Evolutionary conservation across 2,113 vertebrate genomes (phyloP), one percentile per base, ranked within the genome.

Genomic region (Vidua macroura): DNA sequence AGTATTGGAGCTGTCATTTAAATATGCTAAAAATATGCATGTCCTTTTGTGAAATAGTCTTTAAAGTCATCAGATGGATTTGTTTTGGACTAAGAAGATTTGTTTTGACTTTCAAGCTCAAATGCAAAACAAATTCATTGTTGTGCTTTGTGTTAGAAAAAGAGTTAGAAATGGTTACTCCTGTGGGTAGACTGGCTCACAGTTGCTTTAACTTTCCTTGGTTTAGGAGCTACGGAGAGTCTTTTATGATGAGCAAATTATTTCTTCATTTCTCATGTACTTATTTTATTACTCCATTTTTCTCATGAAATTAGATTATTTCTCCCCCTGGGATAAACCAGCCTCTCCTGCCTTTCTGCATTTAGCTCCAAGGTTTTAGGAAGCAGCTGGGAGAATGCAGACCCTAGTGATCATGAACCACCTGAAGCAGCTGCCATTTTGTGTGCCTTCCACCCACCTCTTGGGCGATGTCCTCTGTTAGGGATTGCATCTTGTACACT

Each of bases 31-130:
- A 95, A 90, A 88, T 92, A 66, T 23, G 17, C 39, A 14, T 60
- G 24, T 73, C 37, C 62, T 83, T 72, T 92, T 72, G 39, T 90
- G 52, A 92, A 78, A 70, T 86, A 63, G 28, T 86, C 24, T 86
- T 93, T 70, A 75, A 88, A 84, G 75, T 77, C 8, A 44, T 92
- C 64, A 90, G 35, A 59, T 83, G 52, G 23, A 81, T 93, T n/a
- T 84, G 52, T 78, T 95, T 75, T 81, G 62, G 33, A 68, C 48
- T 92, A 48, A 63, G 74, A 95, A 48, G 35, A 17, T 60, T 86
- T 86, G 73, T 88, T 95, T 88, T 93, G 80, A 75, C 60, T 95
- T 96, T 64, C 11, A 64, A 46, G 44, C 69, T 82, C 52, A 75
- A 93, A 88, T 75, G 48, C 21, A 75, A 63, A 86, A 44, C 25